These are phyloP conservation scores for Rhabdomys pumilio DNA, from an alignment of 2,797 vertebrate genomes.

Conservation along the genomic window DNA sequence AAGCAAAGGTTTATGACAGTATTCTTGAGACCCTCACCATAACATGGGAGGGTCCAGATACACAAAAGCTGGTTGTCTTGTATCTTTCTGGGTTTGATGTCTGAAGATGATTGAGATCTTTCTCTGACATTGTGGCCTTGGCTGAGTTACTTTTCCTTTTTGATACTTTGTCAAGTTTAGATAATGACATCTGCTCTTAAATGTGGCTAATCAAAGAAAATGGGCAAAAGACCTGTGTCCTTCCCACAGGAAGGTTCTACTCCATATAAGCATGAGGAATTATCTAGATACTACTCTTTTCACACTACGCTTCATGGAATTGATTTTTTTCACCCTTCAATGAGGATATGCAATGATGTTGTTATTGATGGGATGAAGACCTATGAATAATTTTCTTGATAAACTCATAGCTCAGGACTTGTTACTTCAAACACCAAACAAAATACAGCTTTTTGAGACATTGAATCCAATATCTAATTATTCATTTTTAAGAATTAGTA, in stretches of 20 bases:
- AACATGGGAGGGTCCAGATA: conserved; percentile 14
- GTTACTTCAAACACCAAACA: conserved; percentile 87
- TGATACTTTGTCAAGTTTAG: conserved; percentile 65
- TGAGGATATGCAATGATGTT: conserved; percentile 85
- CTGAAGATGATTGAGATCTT: conserved; percentile 44
- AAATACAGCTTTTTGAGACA: conserved; percentile 86
- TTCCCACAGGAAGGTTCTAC: conserved; percentile 60
- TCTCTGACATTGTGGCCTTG: conserved; percentile 53
- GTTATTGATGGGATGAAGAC: conserved; percentile 84
- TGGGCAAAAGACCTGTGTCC: conserved; percentile 67
- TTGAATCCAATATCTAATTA: conserved; percentile 88
- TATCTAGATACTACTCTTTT: conserved; percentile 82
- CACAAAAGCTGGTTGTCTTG: conserved; percentile 31
- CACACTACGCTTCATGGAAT: conserved; percentile 77
- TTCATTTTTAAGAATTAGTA: conserved; percentile 89
- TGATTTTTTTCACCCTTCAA: conserved; percentile 81
- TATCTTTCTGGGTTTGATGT: conserved; percentile 15
- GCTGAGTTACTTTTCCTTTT: conserved; percentile 67
- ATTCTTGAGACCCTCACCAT: background rate
- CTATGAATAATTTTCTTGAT: conserved; percentile 88
- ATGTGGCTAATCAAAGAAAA: conserved; percentile 76
- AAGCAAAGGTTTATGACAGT: conserved; percentile 7
- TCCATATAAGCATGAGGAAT: conserved; percentile 74
- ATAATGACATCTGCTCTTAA: conserved; percentile 71
- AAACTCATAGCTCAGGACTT: conserved; percentile 85